phyloP scores from a whole-genome alignment of 37 sponge, comb jelly and placozoan species.

The Cliona cf. orientalis region DNA sequence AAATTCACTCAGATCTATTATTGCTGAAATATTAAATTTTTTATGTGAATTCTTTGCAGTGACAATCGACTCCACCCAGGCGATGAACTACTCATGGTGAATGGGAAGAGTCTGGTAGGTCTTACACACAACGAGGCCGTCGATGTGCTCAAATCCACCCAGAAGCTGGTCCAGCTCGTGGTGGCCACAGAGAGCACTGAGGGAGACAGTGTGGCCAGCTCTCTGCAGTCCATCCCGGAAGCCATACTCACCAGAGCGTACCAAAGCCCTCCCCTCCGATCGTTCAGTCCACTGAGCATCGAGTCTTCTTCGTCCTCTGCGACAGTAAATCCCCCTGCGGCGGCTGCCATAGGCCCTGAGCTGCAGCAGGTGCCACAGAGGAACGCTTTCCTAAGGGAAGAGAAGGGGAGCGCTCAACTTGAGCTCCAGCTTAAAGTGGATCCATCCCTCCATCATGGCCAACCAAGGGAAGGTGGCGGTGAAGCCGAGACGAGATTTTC shows the following conservation, averaged over 20 bases:
- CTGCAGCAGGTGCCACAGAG: not conserved
- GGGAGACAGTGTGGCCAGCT: slow-evolving; percentile 5
- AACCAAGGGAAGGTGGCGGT: not conserved
- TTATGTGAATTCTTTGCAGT: slow-evolving; percentile 31
- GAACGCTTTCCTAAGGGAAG: not conserved
- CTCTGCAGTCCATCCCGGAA: slow-evolving; percentile 36
- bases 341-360: not conserved
- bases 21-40: no score
- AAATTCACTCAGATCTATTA: not conserved
- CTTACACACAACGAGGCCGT: slow-evolving; percentile 64
- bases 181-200: slow-evolving; percentile 47
- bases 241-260: not conserved
- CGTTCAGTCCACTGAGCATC: no score
- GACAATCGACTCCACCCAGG: slow-evolving; percentile 66
- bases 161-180: slow-evolving; percentile 61
- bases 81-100: slow-evolving; percentile 80
- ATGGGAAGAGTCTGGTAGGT: slow-evolving; percentile 72
- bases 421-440: not conserved
- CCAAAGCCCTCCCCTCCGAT: no score
- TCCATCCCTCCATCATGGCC: no score
- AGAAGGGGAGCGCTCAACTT: not conserved
- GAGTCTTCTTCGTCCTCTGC: not conserved
- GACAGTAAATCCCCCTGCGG: not conserved
- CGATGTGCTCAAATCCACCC: slow-evolving; percentile 44
- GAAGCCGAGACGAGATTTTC: not conserved